These are phyloP conservation scores for Araneus ventricosus DNA, from an alignment of 1,140 invertebrate species.

Conservation along the genomic window DNA sequence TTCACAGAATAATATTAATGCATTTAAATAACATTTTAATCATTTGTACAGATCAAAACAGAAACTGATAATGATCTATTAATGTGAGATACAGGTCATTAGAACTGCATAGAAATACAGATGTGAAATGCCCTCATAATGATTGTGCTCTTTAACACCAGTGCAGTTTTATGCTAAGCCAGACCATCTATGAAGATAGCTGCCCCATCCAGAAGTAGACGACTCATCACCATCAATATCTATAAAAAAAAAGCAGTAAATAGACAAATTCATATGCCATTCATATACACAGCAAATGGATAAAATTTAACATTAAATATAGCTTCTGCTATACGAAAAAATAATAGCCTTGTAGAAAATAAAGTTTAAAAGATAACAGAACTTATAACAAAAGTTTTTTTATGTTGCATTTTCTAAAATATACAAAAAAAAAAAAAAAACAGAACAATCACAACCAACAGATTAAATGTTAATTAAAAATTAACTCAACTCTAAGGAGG, in stretches of 20 bases:
- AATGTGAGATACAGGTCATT: background rate
- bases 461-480: background rate
- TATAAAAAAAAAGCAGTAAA: conserved; percentile 49
- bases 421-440: too few relatives aligned
- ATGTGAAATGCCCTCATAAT: background rate
- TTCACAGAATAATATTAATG: too few relatives aligned
- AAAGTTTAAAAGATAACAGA: too few relatives aligned
- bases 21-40: too few relatives aligned
- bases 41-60: background rate
- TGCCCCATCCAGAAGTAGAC: conserved; percentile 82
- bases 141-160: background rate
- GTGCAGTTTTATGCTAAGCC: conserved; percentile 65
- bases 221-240: conserved; percentile 70
- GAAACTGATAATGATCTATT: background rate
- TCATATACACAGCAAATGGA: background rate
- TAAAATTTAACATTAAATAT: background rate
- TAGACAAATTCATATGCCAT: background rate
- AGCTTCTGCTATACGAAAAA: background rate
- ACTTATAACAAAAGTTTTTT: too few relatives aligned
- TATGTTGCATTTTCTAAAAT: too few relatives aligned
- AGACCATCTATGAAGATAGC: conserved; percentile 82
- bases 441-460: too few relatives aligned
- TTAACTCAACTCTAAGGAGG: background rate
- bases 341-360: background rate
- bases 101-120: background rate